These are phyloP conservation scores for Lacerta bilineata DNA, from an alignment of 2,797 vertebrate genomes.

Conservation along the genomic window DNA sequence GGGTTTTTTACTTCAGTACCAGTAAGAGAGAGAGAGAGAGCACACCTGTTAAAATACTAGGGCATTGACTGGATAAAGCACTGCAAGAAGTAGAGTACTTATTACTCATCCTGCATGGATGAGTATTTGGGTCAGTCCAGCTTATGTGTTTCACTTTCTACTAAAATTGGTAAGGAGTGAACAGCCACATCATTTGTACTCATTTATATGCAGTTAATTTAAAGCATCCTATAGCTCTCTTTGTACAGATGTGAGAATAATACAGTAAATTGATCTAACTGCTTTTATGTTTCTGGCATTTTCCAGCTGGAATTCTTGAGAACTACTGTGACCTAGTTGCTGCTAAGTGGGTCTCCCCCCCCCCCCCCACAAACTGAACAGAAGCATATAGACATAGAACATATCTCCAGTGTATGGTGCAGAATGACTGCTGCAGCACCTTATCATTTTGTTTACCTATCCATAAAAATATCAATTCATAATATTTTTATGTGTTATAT, in stretches of 20 bases:
- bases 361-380: background rate
- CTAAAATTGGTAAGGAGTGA: conserved; percentile 32
- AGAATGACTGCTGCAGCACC: background rate
- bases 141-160: background rate
- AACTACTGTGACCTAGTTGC: background rate
- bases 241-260: conserved; percentile 15
- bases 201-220: conserved; percentile 21
- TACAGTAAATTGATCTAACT: conserved; percentile 10
- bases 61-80: conserved; percentile 20
- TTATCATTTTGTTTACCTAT: background rate
- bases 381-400: background rate
- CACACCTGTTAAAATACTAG: conserved; percentile 19
- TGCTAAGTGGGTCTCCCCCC: too few relatives aligned
- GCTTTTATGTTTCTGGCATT: background rate
- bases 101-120: conserved; percentile 32
- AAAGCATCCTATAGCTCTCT: background rate
- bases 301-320: background rate
- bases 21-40: background rate
- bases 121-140: background rate
- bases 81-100: conserved; percentile 13
- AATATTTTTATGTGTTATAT: too few relatives aligned
- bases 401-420: background rate
- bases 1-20: background rate
- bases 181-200: background rate
- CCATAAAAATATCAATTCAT: background rate